These are phyloP conservation scores for Dendronephthya gigantea DNA, from an alignment of 64 coral and sea anemone genomes.

Conservation along the genomic window DNA sequence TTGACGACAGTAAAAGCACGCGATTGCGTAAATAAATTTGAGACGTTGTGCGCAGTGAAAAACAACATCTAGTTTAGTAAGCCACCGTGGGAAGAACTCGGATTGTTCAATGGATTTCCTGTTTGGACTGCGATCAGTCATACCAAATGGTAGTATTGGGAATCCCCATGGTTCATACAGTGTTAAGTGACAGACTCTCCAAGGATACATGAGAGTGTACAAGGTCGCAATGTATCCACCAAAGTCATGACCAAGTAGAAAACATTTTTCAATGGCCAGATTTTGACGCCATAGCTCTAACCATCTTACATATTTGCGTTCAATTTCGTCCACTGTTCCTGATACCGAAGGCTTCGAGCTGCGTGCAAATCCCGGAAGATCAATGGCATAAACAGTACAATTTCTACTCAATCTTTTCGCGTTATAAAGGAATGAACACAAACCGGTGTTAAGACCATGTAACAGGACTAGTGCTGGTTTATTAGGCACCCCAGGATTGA, in stretches of 20 bases:
- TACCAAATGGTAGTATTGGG: conserved; percentile 78
- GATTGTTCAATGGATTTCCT: neutral
- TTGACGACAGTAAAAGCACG: neutral
- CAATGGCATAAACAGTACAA: conserved; percentile 77
- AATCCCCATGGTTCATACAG: conserved; percentile 95
- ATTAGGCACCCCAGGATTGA: conserved; percentile 40
- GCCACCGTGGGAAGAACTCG: neutral
- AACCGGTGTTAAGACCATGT: conserved; percentile 73
- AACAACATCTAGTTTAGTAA: neutral
- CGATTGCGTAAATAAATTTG: neutral
- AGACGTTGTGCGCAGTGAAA: neutral
- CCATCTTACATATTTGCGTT: conserved; percentile 60
- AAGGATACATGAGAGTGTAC: conserved; percentile 68
- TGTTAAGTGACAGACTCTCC: conserved; percentile 66
- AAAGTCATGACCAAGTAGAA: conserved; percentile 80
- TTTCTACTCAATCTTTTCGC: conserved; percentile 56
- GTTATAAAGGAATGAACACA: conserved; percentile 79
- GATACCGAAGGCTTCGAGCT: conserved; percentile 56
- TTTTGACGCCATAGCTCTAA: conserved; percentile 74
- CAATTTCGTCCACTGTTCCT: conserved; percentile 27
- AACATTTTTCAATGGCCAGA: conserved; percentile 62
- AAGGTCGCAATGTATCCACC: conserved; percentile 74
- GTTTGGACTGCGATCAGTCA: conserved; percentile 66
- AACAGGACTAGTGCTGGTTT: conserved; percentile 68
- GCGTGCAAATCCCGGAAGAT: conserved; percentile 91